Conservation (phyloP, 2,113 vertebrate species). For the Carassius auratus region DNA sequence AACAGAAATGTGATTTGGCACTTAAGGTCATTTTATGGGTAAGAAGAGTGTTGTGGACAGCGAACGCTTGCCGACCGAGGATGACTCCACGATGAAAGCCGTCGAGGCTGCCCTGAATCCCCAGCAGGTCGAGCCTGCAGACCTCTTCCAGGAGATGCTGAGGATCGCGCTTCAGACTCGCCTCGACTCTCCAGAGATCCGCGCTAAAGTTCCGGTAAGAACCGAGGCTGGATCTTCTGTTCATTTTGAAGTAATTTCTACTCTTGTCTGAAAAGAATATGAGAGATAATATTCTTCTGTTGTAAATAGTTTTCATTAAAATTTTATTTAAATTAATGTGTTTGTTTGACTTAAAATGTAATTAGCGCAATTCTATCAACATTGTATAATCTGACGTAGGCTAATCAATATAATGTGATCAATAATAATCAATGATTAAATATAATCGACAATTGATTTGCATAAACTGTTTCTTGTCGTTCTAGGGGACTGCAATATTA, state of each 20-base stretch:
- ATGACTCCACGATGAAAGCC: constrained; percentile 55
- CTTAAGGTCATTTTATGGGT: constrained; percentile 92
- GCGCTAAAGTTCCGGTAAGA: constrained; percentile 76
- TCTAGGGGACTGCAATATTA: constrained; percentile 78
- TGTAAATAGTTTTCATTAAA: background rate
- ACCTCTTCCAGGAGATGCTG: constrained; percentile 79
- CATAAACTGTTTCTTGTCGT: constrained; percentile 47
- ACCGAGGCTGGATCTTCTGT: background rate
- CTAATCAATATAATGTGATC: too few species aligned
- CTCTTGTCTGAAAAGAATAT: background rate
- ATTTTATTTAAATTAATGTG: background rate
- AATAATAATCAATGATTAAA: too few species aligned
- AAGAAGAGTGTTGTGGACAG: constrained; percentile 85
- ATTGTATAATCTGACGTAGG: background rate
- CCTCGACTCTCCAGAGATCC: constrained; percentile 68
- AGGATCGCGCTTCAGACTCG: constrained; percentile 76
- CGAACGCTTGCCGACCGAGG: constrained; percentile 61
- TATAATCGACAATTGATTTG: background rate
- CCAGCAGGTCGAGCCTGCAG: constrained; percentile 68
- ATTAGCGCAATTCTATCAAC: background rate
- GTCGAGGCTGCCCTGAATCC: constrained; percentile 63
- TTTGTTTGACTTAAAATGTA: background rate
- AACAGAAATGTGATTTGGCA: constrained; percentile 16
- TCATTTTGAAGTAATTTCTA: background rate
- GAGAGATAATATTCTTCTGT: background rate